Evolutionary conservation across 2,113 vertebrate genomes (phyloP).

Genomic region (Mesocricetus auratus): DNA sequence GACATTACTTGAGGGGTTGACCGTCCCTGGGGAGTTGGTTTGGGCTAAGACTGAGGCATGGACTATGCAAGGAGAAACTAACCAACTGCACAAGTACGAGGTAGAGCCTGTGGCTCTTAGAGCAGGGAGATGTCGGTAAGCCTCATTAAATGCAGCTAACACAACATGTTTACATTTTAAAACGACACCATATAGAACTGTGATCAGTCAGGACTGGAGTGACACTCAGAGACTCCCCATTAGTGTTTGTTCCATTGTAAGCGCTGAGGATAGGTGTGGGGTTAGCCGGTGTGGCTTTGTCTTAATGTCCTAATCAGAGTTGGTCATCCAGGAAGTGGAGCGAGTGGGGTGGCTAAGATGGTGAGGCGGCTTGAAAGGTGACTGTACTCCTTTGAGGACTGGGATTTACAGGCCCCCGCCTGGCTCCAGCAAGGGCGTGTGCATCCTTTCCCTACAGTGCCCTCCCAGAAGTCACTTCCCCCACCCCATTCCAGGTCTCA

Average conservation of each 20-base stretch:
- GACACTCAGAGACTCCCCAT: not conserved
- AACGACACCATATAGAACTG: not conserved
- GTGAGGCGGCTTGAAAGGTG: not conserved
- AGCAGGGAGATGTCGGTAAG: not conserved
- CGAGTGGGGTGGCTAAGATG: not conserved
- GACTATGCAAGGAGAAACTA: conserved; percentile 7
- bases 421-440: not conserved
- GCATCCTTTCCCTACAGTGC: not conserved
- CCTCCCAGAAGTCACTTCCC: not conserved
- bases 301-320: not conserved
- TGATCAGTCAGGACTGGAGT: not conserved
- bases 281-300: conserved; percentile 17
- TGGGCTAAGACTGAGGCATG: not conserved
- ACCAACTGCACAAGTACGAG: not conserved
- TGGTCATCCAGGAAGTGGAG: not conserved
- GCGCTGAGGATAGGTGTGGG: not conserved
- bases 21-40: not conserved
- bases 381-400: not conserved
- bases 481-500: not conserved
- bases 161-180: conserved; percentile 29
- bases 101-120: not conserved
- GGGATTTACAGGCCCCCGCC: not conserved
- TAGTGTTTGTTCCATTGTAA: conserved; percentile 5
- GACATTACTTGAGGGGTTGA: not conserved
- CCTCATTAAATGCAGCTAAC: not conserved